phyloP scores from a whole-genome alignment of 2,113 vertebrate genomes.

The Mesitornis unicolor region DNA sequence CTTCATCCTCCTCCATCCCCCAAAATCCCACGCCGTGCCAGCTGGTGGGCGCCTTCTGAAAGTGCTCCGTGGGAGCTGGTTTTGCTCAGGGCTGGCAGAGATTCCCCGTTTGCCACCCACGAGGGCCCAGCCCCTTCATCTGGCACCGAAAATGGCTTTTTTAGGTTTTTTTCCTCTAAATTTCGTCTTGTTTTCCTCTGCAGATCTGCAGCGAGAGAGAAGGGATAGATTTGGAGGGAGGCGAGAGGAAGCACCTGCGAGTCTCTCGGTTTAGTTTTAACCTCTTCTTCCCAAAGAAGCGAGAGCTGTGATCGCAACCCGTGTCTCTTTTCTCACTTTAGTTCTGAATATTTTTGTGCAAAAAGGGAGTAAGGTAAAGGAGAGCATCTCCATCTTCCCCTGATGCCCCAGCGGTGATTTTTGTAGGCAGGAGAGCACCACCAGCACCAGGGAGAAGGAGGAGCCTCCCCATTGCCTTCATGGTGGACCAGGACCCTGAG shows the following conservation, averaged over 20 bases:
- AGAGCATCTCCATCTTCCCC: background rate
- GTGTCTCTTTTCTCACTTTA: background rate
- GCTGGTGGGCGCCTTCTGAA: accelerated
- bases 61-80: background rate
- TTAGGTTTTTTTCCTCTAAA: background rate
- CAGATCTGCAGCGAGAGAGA: background rate
- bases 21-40: accelerated
- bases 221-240: background rate
- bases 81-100: background rate
- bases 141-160: background rate
- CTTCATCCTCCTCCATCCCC: background rate
- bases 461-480: accelerated
- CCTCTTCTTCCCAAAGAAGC: background rate
- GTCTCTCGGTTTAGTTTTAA: background rate
- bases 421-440: background rate
- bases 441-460: background rate
- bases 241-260: background rate
- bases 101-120: background rate
- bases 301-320: background rate
- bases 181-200: background rate
- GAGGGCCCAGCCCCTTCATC: background rate
- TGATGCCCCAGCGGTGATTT: background rate
- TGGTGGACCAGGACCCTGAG: background rate
- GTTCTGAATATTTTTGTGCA: background rate
- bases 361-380: background rate